A percentile compares a stretch with the other conserved stretches of the same genome.
These are phyloP conservation scores for Bujurquina vittata DNA, from an alignment of 2,113 vertebrate species.

Conservation along the genomic window DNA sequence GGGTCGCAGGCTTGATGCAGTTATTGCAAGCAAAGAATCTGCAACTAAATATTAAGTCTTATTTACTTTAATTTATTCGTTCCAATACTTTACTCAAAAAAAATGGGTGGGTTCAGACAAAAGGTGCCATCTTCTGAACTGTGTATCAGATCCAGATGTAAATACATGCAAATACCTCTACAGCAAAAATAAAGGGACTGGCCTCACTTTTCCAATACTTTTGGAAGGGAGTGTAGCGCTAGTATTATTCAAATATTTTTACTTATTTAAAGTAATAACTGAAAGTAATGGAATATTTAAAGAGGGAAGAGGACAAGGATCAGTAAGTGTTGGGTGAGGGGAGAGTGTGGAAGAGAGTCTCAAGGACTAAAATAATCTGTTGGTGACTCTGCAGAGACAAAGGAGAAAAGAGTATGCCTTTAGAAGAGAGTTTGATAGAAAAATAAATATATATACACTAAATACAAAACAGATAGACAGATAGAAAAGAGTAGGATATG, in stretches of 20 bases:
- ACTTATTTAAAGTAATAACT: neutral
- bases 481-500: neutral
- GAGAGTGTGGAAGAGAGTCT: neutral
- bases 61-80: too few species aligned
- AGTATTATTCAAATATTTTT: neutral
- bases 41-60: too few species aligned
- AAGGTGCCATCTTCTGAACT: too few species aligned
- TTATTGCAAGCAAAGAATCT: too few species aligned
- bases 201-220: too few species aligned
- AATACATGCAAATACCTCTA: too few species aligned
- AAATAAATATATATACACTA: accelerated
- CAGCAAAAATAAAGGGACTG: too few species aligned
- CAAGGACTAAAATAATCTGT: neutral
- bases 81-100: too few species aligned
- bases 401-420: neutral
- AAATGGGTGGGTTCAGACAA: too few species aligned
- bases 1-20: too few species aligned
- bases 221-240: too few species aligned
- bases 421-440: neutral
- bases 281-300: neutral
- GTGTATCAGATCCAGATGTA: too few species aligned
- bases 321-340: neutral
- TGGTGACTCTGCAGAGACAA: neutral
- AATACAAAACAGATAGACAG: neutral
- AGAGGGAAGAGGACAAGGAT: neutral